Evolutionary conservation across 2,797 vertebrate species (phyloP).

Genomic region (Galaxias olidus): DNA sequence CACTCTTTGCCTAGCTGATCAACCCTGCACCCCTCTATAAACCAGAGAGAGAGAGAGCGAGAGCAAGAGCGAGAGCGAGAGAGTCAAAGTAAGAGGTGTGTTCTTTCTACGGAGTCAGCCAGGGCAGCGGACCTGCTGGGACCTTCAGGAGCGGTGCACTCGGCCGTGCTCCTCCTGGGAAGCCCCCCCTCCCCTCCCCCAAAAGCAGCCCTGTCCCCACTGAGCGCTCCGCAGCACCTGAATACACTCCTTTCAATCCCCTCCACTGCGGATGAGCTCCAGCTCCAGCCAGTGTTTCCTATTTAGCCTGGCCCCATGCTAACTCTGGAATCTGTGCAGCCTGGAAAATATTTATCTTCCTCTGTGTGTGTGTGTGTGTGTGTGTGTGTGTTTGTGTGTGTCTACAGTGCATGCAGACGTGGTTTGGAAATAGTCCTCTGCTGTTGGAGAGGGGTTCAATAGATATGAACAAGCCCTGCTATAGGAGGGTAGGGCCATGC

Average conservation of each 20-base stretch:
- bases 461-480: too few species aligned
- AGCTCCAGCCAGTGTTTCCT: constrained; percentile 14
- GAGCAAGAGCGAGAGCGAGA: not conserved
- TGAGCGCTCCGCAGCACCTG: constrained; percentile 9
- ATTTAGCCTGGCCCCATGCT: not conserved
- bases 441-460: too few species aligned
- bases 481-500: too few species aligned
- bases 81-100: not conserved
- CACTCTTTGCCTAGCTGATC: not conserved
- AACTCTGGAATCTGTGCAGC: constrained; percentile 8
- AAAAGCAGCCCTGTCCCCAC: constrained; percentile 3
- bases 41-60: not conserved
- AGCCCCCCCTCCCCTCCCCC: not conserved
- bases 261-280: constrained; percentile 7
- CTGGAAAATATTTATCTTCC: not conserved
- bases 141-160: not conserved
- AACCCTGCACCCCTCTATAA: not conserved
- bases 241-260: constrained; percentile 26
- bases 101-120: not conserved
- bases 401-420: too few species aligned
- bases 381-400: too few species aligned
- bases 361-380: too few species aligned
- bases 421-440: too few species aligned
- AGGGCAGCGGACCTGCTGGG: constrained; percentile 3
- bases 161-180: not conserved